Base-by-base conservation (phyloP, 2,113 vertebrate species). In the Syngnathus scovelli region DNA sequence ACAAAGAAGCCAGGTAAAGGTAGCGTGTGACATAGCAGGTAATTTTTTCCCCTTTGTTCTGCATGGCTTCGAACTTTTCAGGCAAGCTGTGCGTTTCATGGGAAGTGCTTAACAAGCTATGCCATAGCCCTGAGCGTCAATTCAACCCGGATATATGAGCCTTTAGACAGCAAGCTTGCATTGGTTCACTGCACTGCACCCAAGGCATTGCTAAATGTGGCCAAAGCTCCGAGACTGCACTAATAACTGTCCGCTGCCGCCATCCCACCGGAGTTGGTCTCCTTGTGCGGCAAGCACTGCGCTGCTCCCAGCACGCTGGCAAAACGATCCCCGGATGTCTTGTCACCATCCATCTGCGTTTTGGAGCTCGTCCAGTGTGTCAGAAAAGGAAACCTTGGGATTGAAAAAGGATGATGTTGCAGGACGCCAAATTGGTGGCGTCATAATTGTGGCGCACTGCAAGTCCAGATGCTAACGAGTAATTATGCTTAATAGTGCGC, bases 151-250 rank as follows among this genome's bases (percentile, higher is more conserved):
- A 61, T n/a, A 41, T 61, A 43, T 21, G 60, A 61, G 60, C 37
- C 37, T 43, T 70, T 67, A 75, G 74, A 74, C 69, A 56, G 59
- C 36, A 59, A 64, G 61, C 41, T 77, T 68, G 79, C 59, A 49
- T 43, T 46, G 44, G 52, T 73, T 77, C 78, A 70, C 62, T 55
- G 43, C 65, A 61, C 58, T 74, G 27, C 27, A 33, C 54, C 51
- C 60, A 48, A 66, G 64, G 61, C 64, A 61, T 39, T 64, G 58
- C 41, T 43, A 60, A 62, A 68, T 69, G 54, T 60, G 48, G 66
- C 38, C 51, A 13, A 11, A 41, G 38, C 60, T 61, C 37, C 12
- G 60, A 61, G 60, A 41, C 60, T 12, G 38, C 60, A 13, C 19
- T 61, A 41, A 61, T 61, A 61, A 41, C 19, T 13, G 60, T 38